phyloP scores from a whole-genome alignment of 2,888 invertebrate genomes.

The Leptinotarsa tumamoca region DNA sequence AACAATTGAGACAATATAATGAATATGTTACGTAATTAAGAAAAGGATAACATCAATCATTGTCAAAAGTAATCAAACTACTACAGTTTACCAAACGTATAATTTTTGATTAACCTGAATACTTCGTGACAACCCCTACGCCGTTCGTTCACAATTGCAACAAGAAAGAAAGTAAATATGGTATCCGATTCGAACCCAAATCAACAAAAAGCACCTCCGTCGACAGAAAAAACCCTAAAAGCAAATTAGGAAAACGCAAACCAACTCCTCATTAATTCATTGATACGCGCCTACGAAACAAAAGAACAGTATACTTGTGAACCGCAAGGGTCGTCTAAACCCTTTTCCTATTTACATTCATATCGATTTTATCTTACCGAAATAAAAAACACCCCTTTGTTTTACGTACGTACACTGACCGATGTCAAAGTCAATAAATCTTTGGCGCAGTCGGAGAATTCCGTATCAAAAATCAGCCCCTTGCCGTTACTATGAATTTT shows the following conservation, averaged over 20 bases:
- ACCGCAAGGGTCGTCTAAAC: conserved; percentile 39
- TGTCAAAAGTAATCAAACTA: neutral
- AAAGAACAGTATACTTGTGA: conserved; percentile 45
- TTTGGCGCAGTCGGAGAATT: conserved; percentile 30
- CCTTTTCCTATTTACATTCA: conserved; percentile 45
- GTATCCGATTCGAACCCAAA: conserved; percentile 15
- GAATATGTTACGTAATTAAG: neutral
- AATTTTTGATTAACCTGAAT: neutral
- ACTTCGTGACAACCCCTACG: neutral
- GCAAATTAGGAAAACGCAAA: conserved; percentile 43
- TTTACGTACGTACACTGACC: conserved; percentile 36
- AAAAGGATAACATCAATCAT: neutral
- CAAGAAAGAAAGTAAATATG: conserved; percentile 8
- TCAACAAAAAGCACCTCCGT: conserved; percentile 33
- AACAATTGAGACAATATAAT: too few species aligned
- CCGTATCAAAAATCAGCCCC: conserved; percentile 40
- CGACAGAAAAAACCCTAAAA: conserved; percentile 40
- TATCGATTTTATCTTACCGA: conserved; percentile 46
- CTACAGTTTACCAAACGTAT: neutral
- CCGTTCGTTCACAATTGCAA: neutral
- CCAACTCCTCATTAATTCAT: conserved; percentile 44
- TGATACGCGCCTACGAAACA: conserved; percentile 43
- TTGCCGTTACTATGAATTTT: conserved; percentile 32
- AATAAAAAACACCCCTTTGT: conserved; percentile 43
- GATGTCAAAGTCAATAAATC: conserved; percentile 45